Base-by-base conservation (phyloP, 2,888 invertebrate species). In the Tupiocoris notatus region DNA sequence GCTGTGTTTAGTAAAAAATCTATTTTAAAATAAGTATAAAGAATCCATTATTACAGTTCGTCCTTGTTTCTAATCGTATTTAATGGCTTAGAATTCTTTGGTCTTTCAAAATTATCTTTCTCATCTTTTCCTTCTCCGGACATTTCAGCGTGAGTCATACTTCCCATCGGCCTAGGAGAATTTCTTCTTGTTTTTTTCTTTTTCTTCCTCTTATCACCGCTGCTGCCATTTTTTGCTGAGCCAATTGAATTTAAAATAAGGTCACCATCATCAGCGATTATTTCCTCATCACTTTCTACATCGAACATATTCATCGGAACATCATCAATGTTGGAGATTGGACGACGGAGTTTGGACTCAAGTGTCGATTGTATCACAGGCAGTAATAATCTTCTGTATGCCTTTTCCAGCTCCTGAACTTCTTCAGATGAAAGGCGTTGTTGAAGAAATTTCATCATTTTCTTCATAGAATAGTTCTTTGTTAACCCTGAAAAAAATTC, bases 401-500 rank as follows among this genome's bases (percentile, higher is more conserved):
- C 70, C 7, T n/a, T 59, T 59, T 70, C 70, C n/a, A 70, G 59
- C 24, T 70, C 70, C 24, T 59, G 24, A 0, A 70, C n/a, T 2
- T 70, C 70, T 1, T 70, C 70, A 1, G 58, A 6, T 1, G 58
- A 25, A 23, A 70, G 59, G n/a, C 23, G 61, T 1, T 16, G 6
- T n/a, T 70, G 57, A 1, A 70, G 20, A 7, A 59, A 9, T 24
- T 24, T 59, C 9, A 25, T 25, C 70, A 17, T 24, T 59, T 70
- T 9, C 1, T 57, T 22, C 17, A 18, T 23, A n/a, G 70, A 59
- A 23, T 59, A 17, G 1, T 22, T 57, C 16, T 56, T 57, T 12
- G 39, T 12, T 3, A 12, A 7, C 3, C 39, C 39, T 39, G 12
- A 39, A 39, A 39, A 39, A 39, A 39, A 39, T 39, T 39, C 39